A percentile compares a stretch with the other conserved stretches of the same genome.
phyloP scores from a whole-genome alignment of 2,797 vertebrate genomes.

The Taeniopygia guttata region DNA sequence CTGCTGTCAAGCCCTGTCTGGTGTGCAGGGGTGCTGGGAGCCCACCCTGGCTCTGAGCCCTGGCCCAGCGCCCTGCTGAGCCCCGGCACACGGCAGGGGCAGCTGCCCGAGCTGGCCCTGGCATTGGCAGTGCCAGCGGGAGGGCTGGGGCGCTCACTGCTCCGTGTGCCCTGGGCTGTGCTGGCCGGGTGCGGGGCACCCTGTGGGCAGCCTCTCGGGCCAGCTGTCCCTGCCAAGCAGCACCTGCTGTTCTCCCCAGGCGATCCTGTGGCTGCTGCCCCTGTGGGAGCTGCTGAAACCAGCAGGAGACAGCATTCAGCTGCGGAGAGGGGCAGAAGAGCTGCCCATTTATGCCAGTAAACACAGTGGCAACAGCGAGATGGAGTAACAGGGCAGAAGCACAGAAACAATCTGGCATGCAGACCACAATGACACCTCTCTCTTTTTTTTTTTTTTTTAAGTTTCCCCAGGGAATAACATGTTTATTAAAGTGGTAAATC shows the following conservation, averaged over 20 bases:
- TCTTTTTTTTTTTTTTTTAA: background rate
- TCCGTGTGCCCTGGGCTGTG: background rate
- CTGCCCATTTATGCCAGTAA: background rate
- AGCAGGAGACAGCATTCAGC: fast-evolving
- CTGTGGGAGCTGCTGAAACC: fast-evolving
- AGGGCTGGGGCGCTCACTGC: background rate
- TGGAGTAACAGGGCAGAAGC: background rate
- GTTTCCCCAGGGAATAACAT: constrained; percentile 12
- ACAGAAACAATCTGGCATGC: constrained; percentile 27
- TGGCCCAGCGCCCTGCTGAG: fast-evolving
- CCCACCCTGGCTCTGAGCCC: too few species aligned
- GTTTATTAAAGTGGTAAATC: constrained; percentile 43
- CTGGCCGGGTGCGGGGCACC: background rate
- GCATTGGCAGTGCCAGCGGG: background rate
- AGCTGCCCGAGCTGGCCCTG: background rate
- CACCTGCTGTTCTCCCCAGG: fast-evolving
- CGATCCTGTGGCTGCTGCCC: fast-evolving
- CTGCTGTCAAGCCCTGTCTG: background rate
- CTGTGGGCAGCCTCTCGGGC: background rate
- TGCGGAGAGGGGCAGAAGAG: background rate
- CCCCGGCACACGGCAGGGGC: background rate
- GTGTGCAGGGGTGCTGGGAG: background rate
- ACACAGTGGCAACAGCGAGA: background rate
- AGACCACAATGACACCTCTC: background rate
- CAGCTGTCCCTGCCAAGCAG: background rate